Evolutionary conservation across 2,797 vertebrate species (phyloP), one percentile per base, ranked within the genome.

Genomic region (Rousettus madagascariensis): DNA sequence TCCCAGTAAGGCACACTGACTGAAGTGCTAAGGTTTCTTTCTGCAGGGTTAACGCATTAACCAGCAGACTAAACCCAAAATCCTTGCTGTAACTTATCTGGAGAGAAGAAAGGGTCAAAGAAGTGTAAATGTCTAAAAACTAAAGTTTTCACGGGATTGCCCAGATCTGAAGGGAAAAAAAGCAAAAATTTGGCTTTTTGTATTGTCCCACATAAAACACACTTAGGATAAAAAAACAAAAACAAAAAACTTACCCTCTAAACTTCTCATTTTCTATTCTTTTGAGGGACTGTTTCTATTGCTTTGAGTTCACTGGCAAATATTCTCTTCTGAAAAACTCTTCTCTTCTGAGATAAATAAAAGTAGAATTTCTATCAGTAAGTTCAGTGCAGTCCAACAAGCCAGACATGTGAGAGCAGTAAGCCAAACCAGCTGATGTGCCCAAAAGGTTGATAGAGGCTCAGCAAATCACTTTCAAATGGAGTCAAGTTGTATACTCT

Each of bases 1-100:
- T 51, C 49, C 33, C 4, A 13, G 43, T 3, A 22, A 36, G 28
- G 46, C n/a, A 38, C 5, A 28, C 0, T 5, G 8, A 20, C 0
- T 5, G 3, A 19, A 49, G 9, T 3, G n/a, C 2, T 5, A 5
- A 1, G 0, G 30, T 57, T 49, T 61, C 69, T 38, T 88, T 28
- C 43, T 30, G 2, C 2, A 17, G 49, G 1, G 2, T 24, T 24
- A 49, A 69, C 13, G 20, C 41, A 26, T 13, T 15, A 5, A 9
- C 26, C 41, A 55, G 17, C 2, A 28, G 26, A 28, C 4, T 1
- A 28, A 69, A 51, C 36, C 36, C 19, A n/a, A 8, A 77, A 61
- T 13, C 28, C 30, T n/a, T 51, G 33, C 59, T 30, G 33, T 26
- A 41, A 55, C 6, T 49, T 33, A 26, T 8, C 20, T 33, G 55